Evolutionary conservation across 2,888 invertebrate genomes (phyloP), one percentile per base, ranked within the genome.

Genomic region (Siphlonurus alternatus): DNA sequence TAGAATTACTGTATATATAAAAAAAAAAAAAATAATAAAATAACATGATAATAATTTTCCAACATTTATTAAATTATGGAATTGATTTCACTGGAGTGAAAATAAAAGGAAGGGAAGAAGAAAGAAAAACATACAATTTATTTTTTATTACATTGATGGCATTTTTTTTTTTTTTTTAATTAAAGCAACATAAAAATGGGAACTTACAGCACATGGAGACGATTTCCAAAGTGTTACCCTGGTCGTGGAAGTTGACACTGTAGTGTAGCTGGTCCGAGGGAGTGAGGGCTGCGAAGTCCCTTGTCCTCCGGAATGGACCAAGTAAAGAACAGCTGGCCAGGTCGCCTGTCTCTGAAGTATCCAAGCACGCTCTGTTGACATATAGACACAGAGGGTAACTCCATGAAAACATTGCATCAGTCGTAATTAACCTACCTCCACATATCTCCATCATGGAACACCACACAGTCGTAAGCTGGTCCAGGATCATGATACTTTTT

Each of bases 171-270:
- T n/a, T n/a, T n/a, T n/a, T n/a, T n/a, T n/a, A n/a, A n/a, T n/a
- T n/a, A n/a, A n/a, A n/a, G n/a, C n/a, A n/a, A n/a, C n/a, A n/a
- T 20, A 63, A 38, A 10, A 23, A 25, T 62, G 19, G 5, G 61
- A 54, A 84, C 89, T 85, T 78, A 95, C 95, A 93, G 75, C 93
- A 91, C 82, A 94, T 88, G 69, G 93, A 90, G 64, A 94, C 95
- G 62, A 99, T 85, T 78, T 99, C 97, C 64, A 98, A 77, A 0
- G 88, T 80, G 72, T 95, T 86, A 24, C 98, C 98, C 19, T 88
- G 84, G 70, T 94, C 88, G 71, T 94, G 88, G 59, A 99, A 89
- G 74, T 98, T 96, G 65, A 95, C 84, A 69, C 89, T 89, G 73
- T 93, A 80, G n/a, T 91, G 93, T 72, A 94, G 80, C 73, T 87